These are phyloP conservation scores for Mungos mungo DNA, from an alignment of 2,113 vertebrate species.

Conservation along the genomic window DNA sequence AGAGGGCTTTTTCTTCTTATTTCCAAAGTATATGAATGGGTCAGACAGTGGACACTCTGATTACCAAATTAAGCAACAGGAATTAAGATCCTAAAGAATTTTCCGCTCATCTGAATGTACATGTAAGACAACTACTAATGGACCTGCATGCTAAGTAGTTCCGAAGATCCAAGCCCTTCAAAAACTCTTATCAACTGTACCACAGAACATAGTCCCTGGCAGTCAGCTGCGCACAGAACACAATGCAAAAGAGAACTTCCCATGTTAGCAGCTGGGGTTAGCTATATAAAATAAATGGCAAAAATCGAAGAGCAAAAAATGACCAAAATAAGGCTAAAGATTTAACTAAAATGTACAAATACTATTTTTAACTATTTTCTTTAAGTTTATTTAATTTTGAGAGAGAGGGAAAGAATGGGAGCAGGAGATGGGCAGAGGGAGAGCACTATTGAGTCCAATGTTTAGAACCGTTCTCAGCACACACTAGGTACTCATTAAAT, in stretches of 20 bases:
- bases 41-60: neutral
- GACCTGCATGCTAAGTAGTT: neutral
- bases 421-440: too few species aligned
- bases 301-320: neutral
- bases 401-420: too few species aligned
- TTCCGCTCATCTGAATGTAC: neutral
- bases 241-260: neutral
- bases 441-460: neutral
- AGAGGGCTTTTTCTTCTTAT: slow-evolving; percentile 46
- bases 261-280: neutral
- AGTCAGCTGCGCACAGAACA: neutral
- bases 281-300: neutral
- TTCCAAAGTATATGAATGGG: slow-evolving; percentile 13
- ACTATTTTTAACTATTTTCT: neutral
- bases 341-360: slow-evolving; percentile 5
- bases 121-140: neutral
- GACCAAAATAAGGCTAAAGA: slow-evolving; percentile 6
- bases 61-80: slow-evolving; percentile 42
- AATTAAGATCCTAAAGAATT: slow-evolving; percentile 38
- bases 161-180: neutral
- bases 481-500: slow-evolving; percentile 19
- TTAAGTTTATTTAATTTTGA: too few species aligned
- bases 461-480: neutral
- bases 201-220: neutral
- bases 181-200: neutral